Percentiles rank a stretch among this genome's conserved stretches.
These are phyloP conservation scores for Drosophila macrospina DNA, from an alignment of 2,888 invertebrate species.

Conservation along the genomic window DNA sequence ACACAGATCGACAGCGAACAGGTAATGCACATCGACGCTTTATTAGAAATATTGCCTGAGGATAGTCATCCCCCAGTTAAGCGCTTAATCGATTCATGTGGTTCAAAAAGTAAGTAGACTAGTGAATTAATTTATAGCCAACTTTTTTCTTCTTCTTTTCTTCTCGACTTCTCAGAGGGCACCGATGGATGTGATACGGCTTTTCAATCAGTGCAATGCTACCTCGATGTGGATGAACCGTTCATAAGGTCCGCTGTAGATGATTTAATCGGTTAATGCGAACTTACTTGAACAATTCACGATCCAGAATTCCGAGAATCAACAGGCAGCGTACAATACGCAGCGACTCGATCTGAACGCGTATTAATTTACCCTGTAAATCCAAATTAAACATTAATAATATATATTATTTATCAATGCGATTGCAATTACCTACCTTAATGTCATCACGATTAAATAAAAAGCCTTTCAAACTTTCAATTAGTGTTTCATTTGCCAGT, in stretches of 20 bases:
- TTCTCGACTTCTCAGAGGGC: constrained; percentile 79
- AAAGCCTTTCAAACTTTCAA: constrained; percentile 81
- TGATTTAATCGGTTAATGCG: constrained; percentile 41
- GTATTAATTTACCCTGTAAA: constrained; percentile 81
- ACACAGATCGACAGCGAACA: constrained; percentile 79
- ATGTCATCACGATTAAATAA: constrained; percentile 81
- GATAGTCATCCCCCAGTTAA: constrained; percentile 71
- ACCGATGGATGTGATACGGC: constrained; percentile 83
- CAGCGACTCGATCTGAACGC: constrained; percentile 88
- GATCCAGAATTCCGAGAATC: constrained; percentile 75
- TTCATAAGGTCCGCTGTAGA: constrained; percentile 50
- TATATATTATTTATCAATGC: not conserved
- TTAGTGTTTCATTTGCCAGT: constrained; percentile 62
- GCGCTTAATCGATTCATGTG: constrained; percentile 68
- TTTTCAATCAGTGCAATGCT: constrained; percentile 80
- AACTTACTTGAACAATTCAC: constrained; percentile 81
- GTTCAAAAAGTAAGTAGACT: constrained; percentile 74
- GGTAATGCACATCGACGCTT: constrained; percentile 76
- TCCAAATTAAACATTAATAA: constrained; percentile 15
- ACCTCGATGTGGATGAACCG: constrained; percentile 74
- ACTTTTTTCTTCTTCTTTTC: not conserved
- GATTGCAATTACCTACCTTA: constrained; percentile 67
- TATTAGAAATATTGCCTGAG: constrained; percentile 79
- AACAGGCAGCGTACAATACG: constrained; percentile 82
- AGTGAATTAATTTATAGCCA: not conserved